Percentiles rank a stretch among this genome's conserved stretches.
Evolutionary conservation across 2,113 vertebrate species (phyloP).

Genomic region (Orthonyx spaldingii): DNA sequence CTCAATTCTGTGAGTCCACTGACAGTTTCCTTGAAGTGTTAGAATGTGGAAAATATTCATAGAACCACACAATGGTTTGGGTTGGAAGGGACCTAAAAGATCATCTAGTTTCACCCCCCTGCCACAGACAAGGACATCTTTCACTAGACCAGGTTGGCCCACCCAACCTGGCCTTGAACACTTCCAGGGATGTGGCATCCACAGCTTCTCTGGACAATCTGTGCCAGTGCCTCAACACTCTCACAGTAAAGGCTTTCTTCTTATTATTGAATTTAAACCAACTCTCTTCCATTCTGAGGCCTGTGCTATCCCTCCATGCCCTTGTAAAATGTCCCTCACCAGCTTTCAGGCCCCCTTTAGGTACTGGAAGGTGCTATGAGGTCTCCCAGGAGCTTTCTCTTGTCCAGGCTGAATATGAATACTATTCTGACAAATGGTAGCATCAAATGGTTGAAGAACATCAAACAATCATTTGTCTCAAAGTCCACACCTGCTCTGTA

Average conservation of each 20-base stretch:
- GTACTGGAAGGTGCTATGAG: not conserved
- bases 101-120: not conserved
- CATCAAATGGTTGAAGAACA: not conserved
- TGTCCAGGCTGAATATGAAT: not conserved
- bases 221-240: not conserved
- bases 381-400: not conserved
- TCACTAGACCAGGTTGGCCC: not conserved
- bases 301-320: not conserved
- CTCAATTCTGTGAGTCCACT: not conserved
- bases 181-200: not conserved
- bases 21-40: not conserved
- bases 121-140: not conserved
- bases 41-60: not conserved
- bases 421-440: not conserved
- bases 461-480: not conserved
- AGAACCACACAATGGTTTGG: not conserved
- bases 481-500: not conserved
- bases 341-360: not conserved
- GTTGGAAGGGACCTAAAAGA: not conserved
- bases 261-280: not conserved
- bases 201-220: not conserved
- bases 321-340: not conserved
- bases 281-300: not conserved
- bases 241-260: not conserved
- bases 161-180: not conserved